Evolutionary conservation across 2,888 invertebrate species (phyloP), one percentile per base, ranked within the genome.

Genomic region (Tachystola acroxantha): DNA sequence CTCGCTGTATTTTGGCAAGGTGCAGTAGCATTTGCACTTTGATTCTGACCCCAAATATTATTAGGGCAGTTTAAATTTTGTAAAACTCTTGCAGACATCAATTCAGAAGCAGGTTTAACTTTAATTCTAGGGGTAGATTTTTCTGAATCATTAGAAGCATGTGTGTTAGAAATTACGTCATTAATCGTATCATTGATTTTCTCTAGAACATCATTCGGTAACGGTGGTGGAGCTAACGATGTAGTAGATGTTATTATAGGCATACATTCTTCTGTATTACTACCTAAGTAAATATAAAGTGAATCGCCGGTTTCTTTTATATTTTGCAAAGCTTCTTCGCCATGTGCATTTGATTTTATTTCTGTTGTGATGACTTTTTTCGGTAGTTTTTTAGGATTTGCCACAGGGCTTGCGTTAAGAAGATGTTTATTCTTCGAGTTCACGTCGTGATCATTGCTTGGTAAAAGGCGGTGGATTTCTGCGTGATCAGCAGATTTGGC

Each of bases 381-480:
- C n/a, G 76, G 79, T 11, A 81, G 51, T 54, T 76, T 68, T 57
- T 76, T 85, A 3, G 85, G 85, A 46, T 81, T 77, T 22, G 74
- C 61, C 10, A 81, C 85, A 24, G 85, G 85, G 53, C 61, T 74
- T 16, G 57, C 50, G 54, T 79, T 73, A 2, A 72, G 47, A n/a
- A 73, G n/a, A n/a, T n/a, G 42, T 44, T 61, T 69, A 27, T 11
- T 27, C 11, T 27, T 27, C 10, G n/a, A 27, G n/a, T 3, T 41
- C 19, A 13, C 32, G 20, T 50, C 46, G 28, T 38, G 12, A 25
- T 44, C 44, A n/a, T n/a, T n/a, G n/a, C n/a, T n/a, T n/a, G n/a
- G n/a, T n/a, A n/a, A 24, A 6, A 9, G 11, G 7, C 26, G n/a
- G 19, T 20, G 12, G 32, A 32, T n/a, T n/a, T n/a, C n/a, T 7